Evolutionary conservation across 2,888 invertebrate genomes (phyloP), one percentile per base, ranked within the genome.

Genomic region (Endotricha flammealis): DNA sequence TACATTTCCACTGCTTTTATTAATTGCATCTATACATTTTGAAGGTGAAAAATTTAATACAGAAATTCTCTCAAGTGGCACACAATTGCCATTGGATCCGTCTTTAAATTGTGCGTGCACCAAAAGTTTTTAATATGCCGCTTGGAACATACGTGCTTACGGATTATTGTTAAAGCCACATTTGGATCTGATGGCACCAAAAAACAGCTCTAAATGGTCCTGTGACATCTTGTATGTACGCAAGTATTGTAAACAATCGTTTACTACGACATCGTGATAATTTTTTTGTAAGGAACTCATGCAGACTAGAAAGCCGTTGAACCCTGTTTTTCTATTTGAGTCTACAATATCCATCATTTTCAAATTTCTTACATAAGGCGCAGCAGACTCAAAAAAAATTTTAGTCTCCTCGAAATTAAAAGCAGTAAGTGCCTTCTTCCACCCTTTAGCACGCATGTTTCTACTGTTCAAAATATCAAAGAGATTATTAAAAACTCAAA

Each of bases 101-200:
- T 38, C 40, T 31, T 41, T 41, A 7, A 44, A 39, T 29, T 41
- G 36, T 6, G 41, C 44, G n/a, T 36, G 41, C 9, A 41, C 39
- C 9, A 44, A 20, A 8, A 41, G 13, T 11, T n/a, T 40, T 31
- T 44, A 41, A 14, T 41, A 41, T 3, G 44, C 41, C n/a, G 36
- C 38, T 7, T 20, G 30, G 12, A 44, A 44, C 29, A 24, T 36
- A 5, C 36, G 36, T 9, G 44, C 41, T 9, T 38, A 40, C 4
- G 43, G 40, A 22, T 40, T 45, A 12, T 38, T 42, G 22, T 45
- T 45, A 11, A 35, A 42, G 1, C 45, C 45, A 32, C 39, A 33
- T 30, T 35, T 27, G 0, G 39, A 20, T 16, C 44, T n/a, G 1
- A 44, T 38, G n/a, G 41, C 38, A 6, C 36, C 33, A 27, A 44